Conservation (phyloP, 2,888 invertebrate genomes). For the Eilema sororculum region DNA sequence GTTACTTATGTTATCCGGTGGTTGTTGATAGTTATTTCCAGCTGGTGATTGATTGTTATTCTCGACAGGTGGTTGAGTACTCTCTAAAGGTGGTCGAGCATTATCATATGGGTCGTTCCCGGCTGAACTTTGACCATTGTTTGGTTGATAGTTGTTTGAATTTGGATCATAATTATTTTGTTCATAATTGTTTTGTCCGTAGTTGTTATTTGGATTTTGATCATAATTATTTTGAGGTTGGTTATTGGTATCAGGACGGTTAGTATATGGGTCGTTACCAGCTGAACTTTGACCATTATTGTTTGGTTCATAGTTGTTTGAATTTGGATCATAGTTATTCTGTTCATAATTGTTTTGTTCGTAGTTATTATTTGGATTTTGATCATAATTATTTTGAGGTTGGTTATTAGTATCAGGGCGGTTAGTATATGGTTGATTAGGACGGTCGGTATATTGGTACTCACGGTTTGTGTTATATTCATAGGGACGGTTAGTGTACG, state of each 20-base stretch:
- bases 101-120: slow-evolving; percentile 19
- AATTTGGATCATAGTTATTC: slow-evolving; percentile 22
- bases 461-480: slow-evolving; percentile 10
- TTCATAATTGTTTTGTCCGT: too few relatives aligned
- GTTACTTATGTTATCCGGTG: slow-evolving; percentile 24
- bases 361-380: slow-evolving; percentile 17
- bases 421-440: neutral
- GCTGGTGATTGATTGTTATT: slow-evolving; percentile 15
- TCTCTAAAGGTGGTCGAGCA: slow-evolving; percentile 8
- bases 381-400: neutral
- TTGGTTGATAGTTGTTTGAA: slow-evolving; percentile 15
- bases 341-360: slow-evolving; percentile 20
- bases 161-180: slow-evolving; percentile 22
- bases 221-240: slow-evolving; percentile 2
- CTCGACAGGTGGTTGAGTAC: neutral
- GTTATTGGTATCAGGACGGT: slow-evolving; percentile 10
- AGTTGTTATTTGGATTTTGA: slow-evolving; percentile 11
- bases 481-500: slow-evolving; percentile 2
- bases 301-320: slow-evolving; percentile 16
- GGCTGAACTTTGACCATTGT: neutral
- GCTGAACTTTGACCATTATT: neutral
- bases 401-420: slow-evolving; percentile 9
- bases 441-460: neutral
- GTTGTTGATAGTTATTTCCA: slow-evolving; percentile 17
- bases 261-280: slow-evolving; percentile 16